These are phyloP conservation scores for Geopemphigus sp. DNA, from an alignment of 1,140 invertebrate species.

Conservation along the genomic window DNA sequence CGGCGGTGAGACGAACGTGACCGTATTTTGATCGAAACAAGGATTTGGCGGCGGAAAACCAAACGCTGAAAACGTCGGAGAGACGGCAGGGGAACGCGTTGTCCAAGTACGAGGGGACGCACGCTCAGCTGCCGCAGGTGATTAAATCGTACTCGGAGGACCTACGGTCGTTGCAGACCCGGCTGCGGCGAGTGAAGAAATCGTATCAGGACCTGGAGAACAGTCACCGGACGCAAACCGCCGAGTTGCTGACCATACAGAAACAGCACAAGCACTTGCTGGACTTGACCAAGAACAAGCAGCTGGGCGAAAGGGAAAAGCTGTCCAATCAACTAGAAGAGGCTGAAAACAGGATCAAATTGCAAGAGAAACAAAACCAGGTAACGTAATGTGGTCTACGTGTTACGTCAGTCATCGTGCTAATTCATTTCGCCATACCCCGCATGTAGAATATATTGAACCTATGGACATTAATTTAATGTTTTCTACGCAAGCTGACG, in stretches of 20 bases:
- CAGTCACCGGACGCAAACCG: constrained; percentile 50
- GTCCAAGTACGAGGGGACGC: constrained; percentile 58
- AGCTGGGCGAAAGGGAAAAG: constrained; percentile 70
- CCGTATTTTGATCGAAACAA: constrained; percentile 53
- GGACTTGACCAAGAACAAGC: constrained; percentile 68
- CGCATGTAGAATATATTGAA: no score
- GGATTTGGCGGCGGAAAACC: constrained; percentile 74
- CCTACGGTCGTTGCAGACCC: constrained; percentile 67
- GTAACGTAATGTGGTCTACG: no score
- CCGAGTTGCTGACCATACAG: constrained; percentile 59
- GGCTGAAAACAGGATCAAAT: constrained; percentile 63
- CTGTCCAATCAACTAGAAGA: constrained; percentile 65
- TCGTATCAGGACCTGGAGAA: constrained; percentile 50
- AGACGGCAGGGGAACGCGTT: constrained; percentile 74
- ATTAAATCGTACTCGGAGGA: constrained; percentile 71
- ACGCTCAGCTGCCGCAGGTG: constrained; percentile 53
- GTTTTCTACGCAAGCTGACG: no score
- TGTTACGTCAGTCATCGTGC: no score
- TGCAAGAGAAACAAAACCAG: constrained; percentile 69
- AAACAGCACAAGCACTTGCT: constrained; percentile 65
- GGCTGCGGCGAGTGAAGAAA: constrained; percentile 59
- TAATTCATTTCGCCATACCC: background rate
- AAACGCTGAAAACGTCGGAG: constrained; percentile 68
- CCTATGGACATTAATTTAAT: no score
- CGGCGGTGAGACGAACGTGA: background rate